Evolutionary conservation across 2,888 invertebrate genomes (phyloP), one percentile per base, ranked within the genome.

Genomic region (Balanococcus diminutus): DNA sequence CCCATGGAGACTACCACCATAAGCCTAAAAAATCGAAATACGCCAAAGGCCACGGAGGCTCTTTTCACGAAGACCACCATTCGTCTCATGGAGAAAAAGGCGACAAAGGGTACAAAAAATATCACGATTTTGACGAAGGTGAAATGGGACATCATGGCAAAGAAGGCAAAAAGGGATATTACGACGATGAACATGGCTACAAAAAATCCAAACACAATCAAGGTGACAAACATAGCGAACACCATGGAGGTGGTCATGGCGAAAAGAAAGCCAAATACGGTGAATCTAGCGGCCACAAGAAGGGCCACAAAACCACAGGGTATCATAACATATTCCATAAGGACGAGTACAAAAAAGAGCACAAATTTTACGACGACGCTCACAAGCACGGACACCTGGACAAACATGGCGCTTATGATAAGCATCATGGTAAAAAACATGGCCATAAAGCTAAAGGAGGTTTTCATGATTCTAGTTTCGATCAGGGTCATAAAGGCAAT

Each of bases 301-400:
- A 94, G 88, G 95, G 95, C 6, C 94, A 94, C 89, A 94, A 94
- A 89, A 94, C 94, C 0, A 94, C 93, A 89, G 95, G 95, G 0
- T 94, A 93, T 90, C 94, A 95, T 90, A 94, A 95, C 90, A 94
- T 93, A 88, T 93, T 94, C 90, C 94, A 94, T 90, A 96, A 96
- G 89, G 96, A 95, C 88, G 95, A 95, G 89, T 94, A 93, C 90
- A 93, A 94, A 89, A 94, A 93, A 88, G 94, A 94, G 89, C 94
- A 94, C 90, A 94, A 93, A 89, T 96, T 96, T 91, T 96, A 96
- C 90, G 96, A 96, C 89, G 95, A 96, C 89, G 94, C 94, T 90
- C 95, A 96, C 90, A 95, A 95, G 89, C 95, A 94, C 5, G 94
- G 94, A 0, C 92, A 93, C 87, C 93, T 94, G 89, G 92, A 92